Evolutionary conservation across 2,797 vertebrate species (phyloP).

Genomic region (Chrysocyon brachyurus): DNA sequence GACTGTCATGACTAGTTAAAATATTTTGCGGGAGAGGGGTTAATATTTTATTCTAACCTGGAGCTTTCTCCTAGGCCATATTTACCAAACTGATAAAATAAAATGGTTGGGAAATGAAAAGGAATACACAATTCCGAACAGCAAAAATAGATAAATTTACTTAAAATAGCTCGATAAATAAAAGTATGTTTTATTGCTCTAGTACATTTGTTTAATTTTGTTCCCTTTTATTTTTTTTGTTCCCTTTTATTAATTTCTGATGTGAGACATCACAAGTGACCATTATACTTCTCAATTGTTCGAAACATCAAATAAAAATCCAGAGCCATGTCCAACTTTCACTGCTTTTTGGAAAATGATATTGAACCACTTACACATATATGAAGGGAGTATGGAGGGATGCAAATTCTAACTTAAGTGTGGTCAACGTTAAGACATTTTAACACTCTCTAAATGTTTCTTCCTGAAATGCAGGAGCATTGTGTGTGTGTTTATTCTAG

Average conservation of each 20-base stretch:
- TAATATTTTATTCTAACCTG: slow-evolving; percentile 30
- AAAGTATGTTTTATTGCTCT: background rate
- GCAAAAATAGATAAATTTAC: background rate
- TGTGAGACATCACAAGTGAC: background rate
- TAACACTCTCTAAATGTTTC: background rate
- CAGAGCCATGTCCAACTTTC: background rate
- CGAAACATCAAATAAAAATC: background rate
- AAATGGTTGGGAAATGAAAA: slow-evolving; percentile 6
- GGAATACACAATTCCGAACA: background rate
- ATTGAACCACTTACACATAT: background rate
- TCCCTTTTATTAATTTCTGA: background rate
- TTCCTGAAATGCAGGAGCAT: background rate
- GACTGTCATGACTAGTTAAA: background rate
- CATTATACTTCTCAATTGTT: background rate
- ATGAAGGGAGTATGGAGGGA: background rate
- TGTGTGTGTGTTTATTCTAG: background rate
- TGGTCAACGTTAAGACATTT: background rate
- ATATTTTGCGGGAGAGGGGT: background rate
- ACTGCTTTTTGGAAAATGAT: background rate
- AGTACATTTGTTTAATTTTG: background rate
- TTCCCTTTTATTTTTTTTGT: background rate
- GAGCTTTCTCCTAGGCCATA: background rate
- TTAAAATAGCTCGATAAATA: background rate
- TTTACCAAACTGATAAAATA: slow-evolving; percentile 24
- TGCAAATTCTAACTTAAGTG: background rate